Percentiles rank a stretch among this genome's conserved stretches.
Evolutionary conservation across 2,888 invertebrate genomes (phyloP).

Genomic region (Parnassius orleans): DNA sequence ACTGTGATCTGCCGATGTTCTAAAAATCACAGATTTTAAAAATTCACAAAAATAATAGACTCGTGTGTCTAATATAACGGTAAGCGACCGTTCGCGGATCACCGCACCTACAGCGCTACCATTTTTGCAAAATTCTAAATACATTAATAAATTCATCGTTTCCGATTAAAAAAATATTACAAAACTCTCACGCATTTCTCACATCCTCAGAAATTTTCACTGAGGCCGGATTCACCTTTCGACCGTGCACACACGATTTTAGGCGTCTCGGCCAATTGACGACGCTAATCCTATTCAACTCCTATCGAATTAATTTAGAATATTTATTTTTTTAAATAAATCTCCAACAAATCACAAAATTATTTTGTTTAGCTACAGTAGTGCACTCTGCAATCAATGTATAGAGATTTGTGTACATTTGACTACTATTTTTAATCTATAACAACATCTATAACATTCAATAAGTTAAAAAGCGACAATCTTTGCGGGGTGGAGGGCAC

Average conservation of each 20-base stretch:
- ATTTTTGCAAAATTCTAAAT: conserved; percentile 49
- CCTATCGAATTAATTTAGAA: conserved; percentile 3
- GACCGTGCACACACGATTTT: neutral
- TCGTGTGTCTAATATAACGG: neutral
- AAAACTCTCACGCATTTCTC: conserved; percentile 39
- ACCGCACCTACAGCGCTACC: conserved; percentile 44
- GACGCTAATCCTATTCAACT: neutral
- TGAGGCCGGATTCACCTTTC: neutral
- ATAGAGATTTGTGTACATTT: conserved; percentile 15
- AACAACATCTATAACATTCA: conserved; percentile 22
- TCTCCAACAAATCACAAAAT: neutral
- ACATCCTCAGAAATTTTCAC: neutral
- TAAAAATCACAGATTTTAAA: neutral
- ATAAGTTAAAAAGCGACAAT: conserved; percentile 16
- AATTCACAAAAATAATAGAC: conserved; percentile 13
- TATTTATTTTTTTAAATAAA: conserved; percentile 7
- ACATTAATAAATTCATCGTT: conserved; percentile 47
- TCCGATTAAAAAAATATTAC: conserved; percentile 62
- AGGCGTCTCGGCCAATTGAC: neutral
- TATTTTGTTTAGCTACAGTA: conserved; percentile 1
- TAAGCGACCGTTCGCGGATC: conserved; percentile 29
- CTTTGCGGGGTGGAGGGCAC: conserved; percentile 10
- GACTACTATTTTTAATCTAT: conserved; percentile 13
- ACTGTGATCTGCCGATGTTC: neutral
- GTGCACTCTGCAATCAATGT: conserved; percentile 2